phyloP scores from a whole-genome alignment of 2,888 invertebrate species.

The Acronicta leporina region DNA sequence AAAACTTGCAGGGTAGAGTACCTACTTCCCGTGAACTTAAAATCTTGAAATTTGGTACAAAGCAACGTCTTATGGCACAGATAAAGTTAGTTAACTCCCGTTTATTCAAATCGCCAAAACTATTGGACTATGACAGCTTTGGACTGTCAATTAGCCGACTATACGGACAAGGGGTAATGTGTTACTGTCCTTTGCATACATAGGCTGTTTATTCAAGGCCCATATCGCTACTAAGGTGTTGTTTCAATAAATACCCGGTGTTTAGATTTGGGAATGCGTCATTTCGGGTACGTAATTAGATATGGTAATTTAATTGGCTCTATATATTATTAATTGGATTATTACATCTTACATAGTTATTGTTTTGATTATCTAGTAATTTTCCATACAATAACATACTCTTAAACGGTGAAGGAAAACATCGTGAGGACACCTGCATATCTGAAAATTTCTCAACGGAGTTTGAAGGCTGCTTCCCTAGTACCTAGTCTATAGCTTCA shows the following conservation, averaged over 20 bases:
- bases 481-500: too few species aligned
- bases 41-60: too few species aligned
- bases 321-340: constrained; percentile 11
- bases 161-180: constrained; percentile 53
- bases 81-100: constrained; percentile 60
- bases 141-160: constrained; percentile 78
- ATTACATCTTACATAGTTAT: neutral
- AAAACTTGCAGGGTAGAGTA: too few species aligned
- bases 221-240: constrained; percentile 60
- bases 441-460: too few species aligned
- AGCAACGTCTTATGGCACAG: too few species aligned
- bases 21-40: too few species aligned
- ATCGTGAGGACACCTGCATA: too few species aligned
- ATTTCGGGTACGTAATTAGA: constrained; percentile 12
- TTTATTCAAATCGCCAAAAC: constrained; percentile 78
- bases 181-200: constrained; percentile 56
- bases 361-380: too few species aligned
- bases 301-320: constrained; percentile 23
- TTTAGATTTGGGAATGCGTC: constrained; percentile 45
- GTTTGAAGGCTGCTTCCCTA: too few species aligned
- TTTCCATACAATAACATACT: too few species aligned
- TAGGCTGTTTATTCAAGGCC: constrained; percentile 59
- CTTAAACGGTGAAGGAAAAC: too few species aligned
- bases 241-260: constrained; percentile 59
- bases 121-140: constrained; percentile 74